phyloP scores from a whole-genome alignment of 2,113 vertebrate genomes.

The Tamias sibiricus region DNA sequence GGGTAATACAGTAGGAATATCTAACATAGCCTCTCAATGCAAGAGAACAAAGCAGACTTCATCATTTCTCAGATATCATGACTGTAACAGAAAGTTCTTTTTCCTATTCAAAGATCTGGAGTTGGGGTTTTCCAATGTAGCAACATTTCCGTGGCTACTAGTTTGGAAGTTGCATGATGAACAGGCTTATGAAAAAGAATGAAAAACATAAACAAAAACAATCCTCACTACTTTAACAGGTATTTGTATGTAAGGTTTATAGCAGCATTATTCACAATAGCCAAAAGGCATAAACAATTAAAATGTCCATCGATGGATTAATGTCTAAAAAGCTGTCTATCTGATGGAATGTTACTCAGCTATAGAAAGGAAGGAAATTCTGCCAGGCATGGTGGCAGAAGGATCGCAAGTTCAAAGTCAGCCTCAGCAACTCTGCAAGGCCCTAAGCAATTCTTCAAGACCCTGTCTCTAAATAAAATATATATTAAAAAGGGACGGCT shows the following conservation, averaged over 20 bases:
- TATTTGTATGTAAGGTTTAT: neutral
- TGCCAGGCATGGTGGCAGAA: too few species aligned
- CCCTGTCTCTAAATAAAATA: too few species aligned
- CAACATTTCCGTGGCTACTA: neutral
- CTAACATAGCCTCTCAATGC: neutral
- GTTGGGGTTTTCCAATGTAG: neutral
- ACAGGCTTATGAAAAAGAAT: neutral
- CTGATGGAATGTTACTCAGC: neutral
- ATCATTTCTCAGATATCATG: neutral
- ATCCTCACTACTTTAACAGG: neutral
- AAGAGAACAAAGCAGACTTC: conserved; percentile 10
- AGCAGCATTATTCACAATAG: neutral
- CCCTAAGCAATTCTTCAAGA: too few species aligned
- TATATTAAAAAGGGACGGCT: too few species aligned
- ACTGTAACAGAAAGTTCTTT: neutral
- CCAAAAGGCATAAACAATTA: neutral
- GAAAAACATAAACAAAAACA: neutral
- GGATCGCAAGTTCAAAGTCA: too few species aligned
- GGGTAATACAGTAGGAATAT: neutral
- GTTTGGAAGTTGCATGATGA: neutral
- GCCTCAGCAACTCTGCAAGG: too few species aligned
- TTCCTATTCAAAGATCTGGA: neutral
- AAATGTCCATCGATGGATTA: neutral
- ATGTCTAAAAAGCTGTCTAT: neutral
- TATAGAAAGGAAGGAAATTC: neutral